Evolutionary conservation across 2,797 vertebrate genomes (phyloP), one percentile per base, ranked within the genome.

Genomic region (Dicrostonyx torquatus): DNA sequence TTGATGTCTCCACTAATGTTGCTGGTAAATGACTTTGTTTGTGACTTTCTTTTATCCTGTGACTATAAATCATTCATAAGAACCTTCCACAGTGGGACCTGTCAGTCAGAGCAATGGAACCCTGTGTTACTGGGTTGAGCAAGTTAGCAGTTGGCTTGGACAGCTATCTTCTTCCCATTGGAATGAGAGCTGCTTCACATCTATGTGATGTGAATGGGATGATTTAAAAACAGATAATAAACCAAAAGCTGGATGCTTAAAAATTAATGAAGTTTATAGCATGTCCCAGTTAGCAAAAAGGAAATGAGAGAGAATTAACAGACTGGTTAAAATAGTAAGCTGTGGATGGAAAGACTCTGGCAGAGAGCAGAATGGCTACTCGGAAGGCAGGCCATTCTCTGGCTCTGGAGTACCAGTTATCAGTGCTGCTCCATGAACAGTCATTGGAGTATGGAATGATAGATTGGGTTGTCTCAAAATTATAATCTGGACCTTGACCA

Each of bases 311-410:
- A 85, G 17, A 91, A 76, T 37, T n/a, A 40, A 14, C 24, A 92
- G 70, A 84, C 84, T 55, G 86, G 84, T 87, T 92, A 90, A 96
- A 82, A 95, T 64, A 73, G n/a, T 45, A 55, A 48, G 48, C 48
- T n/a, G 62, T 48, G 11, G 45, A 48, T 50, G 6, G 24, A 66
- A 26, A 94, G 79, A 6, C n/a, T n/a, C 6, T 26, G 15, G 17
- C 22, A 85, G 73, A 48, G 12, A 68, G 50, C 13, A 66, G 82
- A 96, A 60, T 24, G 14, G 45, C 64, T 90, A 62, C 83, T 96
- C 93, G 96, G 92, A 95, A 92, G 10, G 70, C 90, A 13, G 7
- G 22, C 76, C 20, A 29, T 76, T 80, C 48, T 96, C 73, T 55
- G 55, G 87, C 14, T 53, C 45, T 17, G 2, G 37, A 45, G 62